Base-by-base conservation (phyloP, 2,113 vertebrate genomes). In the Pipra filicauda region DNA sequence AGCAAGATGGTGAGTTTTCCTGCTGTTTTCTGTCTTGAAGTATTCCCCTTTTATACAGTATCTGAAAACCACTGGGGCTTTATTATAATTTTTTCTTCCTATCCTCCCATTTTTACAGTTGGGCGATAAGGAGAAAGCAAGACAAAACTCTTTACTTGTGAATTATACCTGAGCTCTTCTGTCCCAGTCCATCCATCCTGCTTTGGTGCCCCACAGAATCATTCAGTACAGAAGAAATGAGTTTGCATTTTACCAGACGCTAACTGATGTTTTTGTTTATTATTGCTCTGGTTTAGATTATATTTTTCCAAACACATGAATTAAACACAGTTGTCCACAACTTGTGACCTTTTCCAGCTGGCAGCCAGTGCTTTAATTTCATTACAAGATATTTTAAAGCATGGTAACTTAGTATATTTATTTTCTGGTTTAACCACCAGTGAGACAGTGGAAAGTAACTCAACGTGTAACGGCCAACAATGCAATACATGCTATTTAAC, bases 1-100 rank as follows among this genome's bases (percentile, higher is more conserved):
- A 97, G 71, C 77, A 96, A 31, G 94, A 55, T 48, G 85, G 99
- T 99, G 97, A 98, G 96, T 33, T 78, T 67, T 83, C 12, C 90
- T 62, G 65, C 51, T 93, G 15, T 74, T 95, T 87, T 66, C 59
- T 61, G 0, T 65, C 49, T 35, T 70, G 73, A 59, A 57, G 14
- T 85, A 46, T 91, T 92, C 62, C 33, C 16, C 49, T 88, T 85
- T 90, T 48, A n/a, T 65, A 48, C 8, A 46, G 49, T 52, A 22
- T 43, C 52, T 62, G 37, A 69, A 93, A 91, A 33, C 20, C 16
- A 57, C 78, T 55, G 62, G 33, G 72, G 67, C 43, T 85, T 92
- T 44, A 37, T 85, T 55, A 31, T 17, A 6, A 23, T 93, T 83
- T 93, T 79, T 12, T 59, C n/a, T 77, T 86, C 57, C 59, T 49